phyloP scores from a whole-genome alignment of 23 tunicate species.

The Trididemnum miniatum region DNA sequence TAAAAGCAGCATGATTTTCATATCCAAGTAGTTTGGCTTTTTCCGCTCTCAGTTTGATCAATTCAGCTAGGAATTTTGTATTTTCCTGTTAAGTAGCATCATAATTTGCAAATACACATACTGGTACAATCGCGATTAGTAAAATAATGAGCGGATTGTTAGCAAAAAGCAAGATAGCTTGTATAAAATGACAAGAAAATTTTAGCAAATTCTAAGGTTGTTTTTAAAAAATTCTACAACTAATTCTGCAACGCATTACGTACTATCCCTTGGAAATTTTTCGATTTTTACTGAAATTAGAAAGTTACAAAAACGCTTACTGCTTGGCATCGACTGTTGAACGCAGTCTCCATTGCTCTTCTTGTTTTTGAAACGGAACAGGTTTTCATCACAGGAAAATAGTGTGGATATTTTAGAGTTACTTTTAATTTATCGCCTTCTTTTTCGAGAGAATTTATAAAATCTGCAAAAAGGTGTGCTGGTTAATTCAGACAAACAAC shows the following conservation, averaged over 20 bases:
- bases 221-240: too few species aligned
- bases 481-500: too few species aligned
- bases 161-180: background rate
- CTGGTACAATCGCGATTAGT: too few species aligned
- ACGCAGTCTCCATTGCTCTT: constrained; percentile 74
- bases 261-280: too few species aligned
- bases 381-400: constrained; percentile 90
- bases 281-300: too few species aligned
- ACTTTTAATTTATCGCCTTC: constrained; percentile 39
- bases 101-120: too few species aligned
- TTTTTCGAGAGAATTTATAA: constrained; percentile 55
- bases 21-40: constrained; percentile 60
- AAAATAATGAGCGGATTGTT: too few species aligned
- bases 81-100: constrained; percentile 53
- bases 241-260: too few species aligned
- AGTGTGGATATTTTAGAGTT: constrained; percentile 83
- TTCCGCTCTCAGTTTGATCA: constrained; percentile 69
- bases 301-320: too few species aligned
- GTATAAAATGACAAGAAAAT: too few species aligned
- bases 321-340: constrained; percentile 81
- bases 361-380: constrained; percentile 68
- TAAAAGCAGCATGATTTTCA: constrained; percentile 75
- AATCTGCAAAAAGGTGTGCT: too few species aligned
- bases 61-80: constrained; percentile 42
- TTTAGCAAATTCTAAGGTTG: too few species aligned